A percentile compares a stretch with the other conserved stretches of the same genome.
Conservation (phyloP, 37 sponge, comb jelly and placozoan genomes). For the Cladorhizidae sp. region DNA sequence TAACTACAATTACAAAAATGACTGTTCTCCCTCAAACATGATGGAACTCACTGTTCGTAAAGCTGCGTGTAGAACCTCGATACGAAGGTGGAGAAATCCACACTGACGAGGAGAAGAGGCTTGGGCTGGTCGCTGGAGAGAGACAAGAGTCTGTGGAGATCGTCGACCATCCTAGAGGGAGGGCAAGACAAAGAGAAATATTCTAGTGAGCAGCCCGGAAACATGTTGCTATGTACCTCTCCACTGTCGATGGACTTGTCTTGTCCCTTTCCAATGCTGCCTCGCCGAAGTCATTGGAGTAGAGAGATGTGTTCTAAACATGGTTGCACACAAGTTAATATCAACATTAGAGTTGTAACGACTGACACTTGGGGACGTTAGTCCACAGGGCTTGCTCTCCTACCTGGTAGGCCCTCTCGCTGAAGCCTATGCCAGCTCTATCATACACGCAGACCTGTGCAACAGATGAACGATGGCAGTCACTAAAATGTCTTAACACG, state of each 20-base stretch:
- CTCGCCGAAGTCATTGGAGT: constrained; percentile 38
- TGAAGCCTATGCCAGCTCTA: constrained; percentile 70
- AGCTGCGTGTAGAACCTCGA: constrained; percentile 67
- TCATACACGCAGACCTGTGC: constrained; percentile 69
- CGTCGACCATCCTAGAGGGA: constrained; percentile 58
- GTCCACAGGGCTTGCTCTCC: background rate
- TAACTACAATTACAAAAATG: background rate
- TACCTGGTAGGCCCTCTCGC: constrained; percentile 64
- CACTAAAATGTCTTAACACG: too few relatives aligned
- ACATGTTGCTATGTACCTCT: constrained; percentile 15
- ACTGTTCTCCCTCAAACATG: too few relatives aligned
- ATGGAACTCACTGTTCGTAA: constrained; percentile 56
- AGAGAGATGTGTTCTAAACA: constrained; percentile 47
- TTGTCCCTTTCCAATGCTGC: constrained; percentile 48
- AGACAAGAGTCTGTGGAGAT: constrained; percentile 42
- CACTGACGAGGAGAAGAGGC: constrained; percentile 58
- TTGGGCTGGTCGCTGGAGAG: constrained; percentile 41
- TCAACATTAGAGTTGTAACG: too few relatives aligned
- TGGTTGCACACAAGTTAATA: background rate
- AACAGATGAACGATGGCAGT: background rate
- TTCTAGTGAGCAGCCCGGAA: too few relatives aligned
- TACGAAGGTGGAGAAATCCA: constrained; percentile 46
- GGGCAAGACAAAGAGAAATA: background rate
- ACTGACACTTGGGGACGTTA: too few relatives aligned
- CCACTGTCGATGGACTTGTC: constrained; percentile 40